Conservation (phyloP, 2,888 invertebrate species). For the Ophion obscuratus region DNA sequence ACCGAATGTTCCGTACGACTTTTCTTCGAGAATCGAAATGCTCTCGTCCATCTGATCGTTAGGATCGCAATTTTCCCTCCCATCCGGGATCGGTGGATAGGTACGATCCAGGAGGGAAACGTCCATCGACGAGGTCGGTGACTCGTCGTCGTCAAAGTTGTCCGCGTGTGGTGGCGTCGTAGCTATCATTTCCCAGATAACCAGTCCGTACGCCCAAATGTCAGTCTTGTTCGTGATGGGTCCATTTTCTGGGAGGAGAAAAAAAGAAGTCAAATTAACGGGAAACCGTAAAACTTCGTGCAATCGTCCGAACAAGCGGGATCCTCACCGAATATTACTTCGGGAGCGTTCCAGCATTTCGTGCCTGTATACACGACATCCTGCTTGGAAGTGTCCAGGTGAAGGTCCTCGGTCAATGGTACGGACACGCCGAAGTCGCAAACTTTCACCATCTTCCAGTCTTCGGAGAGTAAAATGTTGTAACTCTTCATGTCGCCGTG, state of each 20-base stretch:
- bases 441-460: conserved; percentile 90
- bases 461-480: conserved; percentile 91
- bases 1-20: conserved; percentile 70
- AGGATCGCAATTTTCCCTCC: conserved; percentile 68
- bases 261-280: conserved; percentile 9
- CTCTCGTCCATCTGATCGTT: conserved; percentile 73
- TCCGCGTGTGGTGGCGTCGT: conserved; percentile 88
- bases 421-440: conserved; percentile 95
- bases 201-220: conserved; percentile 92
- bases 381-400: conserved; percentile 85
- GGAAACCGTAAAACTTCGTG: neutral
- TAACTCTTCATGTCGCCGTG: conserved; percentile 95
- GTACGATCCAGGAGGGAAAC: conserved; percentile 63
- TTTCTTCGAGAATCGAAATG: conserved; percentile 65
- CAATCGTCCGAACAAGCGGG: neutral
- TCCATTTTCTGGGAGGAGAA: conserved; percentile 79
- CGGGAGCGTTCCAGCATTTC: conserved; percentile 92
- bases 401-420: conserved; percentile 87
- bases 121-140: conserved; percentile 69
- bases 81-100: conserved; percentile 19
- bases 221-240: conserved; percentile 90
- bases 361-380: conserved; percentile 90
- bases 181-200: conserved; percentile 93
- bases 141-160: conserved; percentile 65
- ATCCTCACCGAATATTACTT: conserved; percentile 86